phyloP scores from a whole-genome alignment of 2,888 invertebrate genomes.

The Sisyra nigra region DNA sequence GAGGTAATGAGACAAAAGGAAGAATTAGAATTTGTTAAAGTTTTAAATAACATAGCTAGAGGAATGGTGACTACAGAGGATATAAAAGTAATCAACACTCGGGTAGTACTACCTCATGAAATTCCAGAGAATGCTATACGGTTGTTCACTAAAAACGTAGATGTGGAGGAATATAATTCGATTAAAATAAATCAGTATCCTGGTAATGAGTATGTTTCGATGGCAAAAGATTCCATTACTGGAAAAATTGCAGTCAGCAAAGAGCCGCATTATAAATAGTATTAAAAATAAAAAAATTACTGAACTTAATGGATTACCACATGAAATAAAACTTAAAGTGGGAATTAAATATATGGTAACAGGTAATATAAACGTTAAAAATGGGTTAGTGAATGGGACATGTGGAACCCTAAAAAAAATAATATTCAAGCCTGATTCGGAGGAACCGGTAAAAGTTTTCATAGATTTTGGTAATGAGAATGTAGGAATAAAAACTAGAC shows the following conservation, averaged over 20 bases:
- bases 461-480: too few species aligned
- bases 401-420: too few species aligned
- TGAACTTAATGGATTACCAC: conserved; percentile 3
- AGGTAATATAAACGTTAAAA: too few species aligned
- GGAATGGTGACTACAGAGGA: conserved; percentile 14
- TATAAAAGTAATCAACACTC: conserved; percentile 12
- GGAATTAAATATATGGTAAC: conserved; percentile 5
- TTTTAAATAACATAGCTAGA: conserved; percentile 16
- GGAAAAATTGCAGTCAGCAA: not conserved
- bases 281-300: conserved; percentile 1
- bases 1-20: conserved; percentile 19
- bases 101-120: conserved; percentile 6
- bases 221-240: not conserved
- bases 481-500: too few species aligned
- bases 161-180: not conserved
- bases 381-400: too few species aligned
- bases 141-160: not conserved
- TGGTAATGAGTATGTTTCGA: not conserved
- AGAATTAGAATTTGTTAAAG: conserved; percentile 14
- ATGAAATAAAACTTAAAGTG: conserved; percentile 1
- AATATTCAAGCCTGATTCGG: too few species aligned
- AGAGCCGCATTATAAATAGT: not conserved
- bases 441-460: too few species aligned
- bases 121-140: conserved; percentile 1
- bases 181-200: not conserved